These are phyloP conservation scores for Galaxea fascicularis DNA, from an alignment of 92 coral and sea anemone genomes.

Conservation along the genomic window DNA sequence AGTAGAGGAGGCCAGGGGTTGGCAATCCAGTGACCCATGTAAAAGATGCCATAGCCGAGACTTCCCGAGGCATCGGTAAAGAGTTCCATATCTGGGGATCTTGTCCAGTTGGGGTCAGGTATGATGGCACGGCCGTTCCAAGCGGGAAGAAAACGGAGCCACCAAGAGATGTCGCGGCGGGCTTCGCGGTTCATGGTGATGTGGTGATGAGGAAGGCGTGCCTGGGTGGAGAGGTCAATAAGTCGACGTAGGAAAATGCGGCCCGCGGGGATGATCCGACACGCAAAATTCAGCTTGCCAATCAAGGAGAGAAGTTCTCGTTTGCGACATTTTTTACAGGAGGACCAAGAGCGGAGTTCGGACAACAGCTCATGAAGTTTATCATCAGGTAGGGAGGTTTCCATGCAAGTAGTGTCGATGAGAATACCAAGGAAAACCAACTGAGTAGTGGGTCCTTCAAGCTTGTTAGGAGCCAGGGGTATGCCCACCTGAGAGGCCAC, in stretches of 20 bases:
- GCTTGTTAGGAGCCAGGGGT: conserved; percentile 41
- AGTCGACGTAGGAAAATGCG: conserved; percentile 38
- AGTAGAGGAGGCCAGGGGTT: conserved; percentile 16
- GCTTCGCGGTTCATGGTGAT: not conserved
- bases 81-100: conserved; percentile 21
- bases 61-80: conserved; percentile 13
- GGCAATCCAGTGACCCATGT: conserved; percentile 25
- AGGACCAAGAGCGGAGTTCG: conserved; percentile 20
- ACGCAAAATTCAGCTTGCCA: conserved; percentile 48
- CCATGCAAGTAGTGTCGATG: conserved; percentile 31
- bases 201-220: not conserved
- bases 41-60: conserved; percentile 16
- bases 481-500: conserved; percentile 25
- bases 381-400: conserved; percentile 30
- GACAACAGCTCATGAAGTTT: conserved; percentile 20
- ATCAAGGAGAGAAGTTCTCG: conserved; percentile 38
- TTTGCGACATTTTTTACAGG: conserved; percentile 9
- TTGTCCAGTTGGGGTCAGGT: conserved; percentile 20
- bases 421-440: conserved; percentile 34
- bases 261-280: conserved; percentile 40
- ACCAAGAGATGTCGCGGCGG: conserved; percentile 27
- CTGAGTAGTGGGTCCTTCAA: conserved; percentile 40
- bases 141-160: conserved; percentile 15
- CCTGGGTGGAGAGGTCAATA: conserved; percentile 14
- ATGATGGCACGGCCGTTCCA: conserved; percentile 26